Evolutionary conservation across 2,113 vertebrate species (phyloP).

Genomic region (Indicator maculatus): DNA sequence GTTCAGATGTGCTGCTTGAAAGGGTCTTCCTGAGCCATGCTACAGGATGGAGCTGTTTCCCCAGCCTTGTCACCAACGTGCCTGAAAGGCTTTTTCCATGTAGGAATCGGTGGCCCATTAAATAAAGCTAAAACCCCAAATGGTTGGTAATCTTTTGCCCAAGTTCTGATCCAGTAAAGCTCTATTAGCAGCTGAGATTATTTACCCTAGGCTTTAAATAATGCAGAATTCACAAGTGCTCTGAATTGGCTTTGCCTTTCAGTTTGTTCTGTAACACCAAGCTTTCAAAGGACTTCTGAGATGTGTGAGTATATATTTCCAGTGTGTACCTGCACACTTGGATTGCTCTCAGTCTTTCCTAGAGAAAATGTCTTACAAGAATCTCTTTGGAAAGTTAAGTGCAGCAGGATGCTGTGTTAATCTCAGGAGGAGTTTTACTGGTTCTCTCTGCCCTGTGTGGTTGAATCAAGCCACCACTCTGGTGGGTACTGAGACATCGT

Average conservation of each 20-base stretch:
- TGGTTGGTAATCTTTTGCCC: not conserved
- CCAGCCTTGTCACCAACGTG: not conserved
- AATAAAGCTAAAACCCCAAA: too few relatives aligned
- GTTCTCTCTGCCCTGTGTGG: not conserved
- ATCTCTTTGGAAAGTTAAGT: not conserved
- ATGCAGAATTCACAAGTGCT: not conserved
- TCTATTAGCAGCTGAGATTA: not conserved
- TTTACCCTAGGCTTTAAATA: not conserved
- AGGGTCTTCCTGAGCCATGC: rapidly evolving
- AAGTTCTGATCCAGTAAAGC: not conserved
- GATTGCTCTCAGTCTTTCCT: not conserved
- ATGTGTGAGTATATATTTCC: not conserved
- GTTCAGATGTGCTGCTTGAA: not conserved
- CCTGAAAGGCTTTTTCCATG: not conserved
- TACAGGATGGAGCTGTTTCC: not conserved
- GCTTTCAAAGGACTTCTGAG: not conserved
- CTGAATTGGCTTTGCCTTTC: not conserved
- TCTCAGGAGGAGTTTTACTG: not conserved
- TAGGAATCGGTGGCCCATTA: not conserved
- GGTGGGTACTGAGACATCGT: not conserved
- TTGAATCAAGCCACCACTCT: not conserved
- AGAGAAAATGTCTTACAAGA: not conserved
- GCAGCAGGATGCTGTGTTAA: not conserved
- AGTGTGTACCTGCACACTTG: not conserved
- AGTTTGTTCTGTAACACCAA: not conserved